Percentiles rank a stretch among this genome's conserved stretches.
Evolutionary conservation across 2,113 vertebrate genomes (phyloP).

Genomic region (Saguinus midas): DNA sequence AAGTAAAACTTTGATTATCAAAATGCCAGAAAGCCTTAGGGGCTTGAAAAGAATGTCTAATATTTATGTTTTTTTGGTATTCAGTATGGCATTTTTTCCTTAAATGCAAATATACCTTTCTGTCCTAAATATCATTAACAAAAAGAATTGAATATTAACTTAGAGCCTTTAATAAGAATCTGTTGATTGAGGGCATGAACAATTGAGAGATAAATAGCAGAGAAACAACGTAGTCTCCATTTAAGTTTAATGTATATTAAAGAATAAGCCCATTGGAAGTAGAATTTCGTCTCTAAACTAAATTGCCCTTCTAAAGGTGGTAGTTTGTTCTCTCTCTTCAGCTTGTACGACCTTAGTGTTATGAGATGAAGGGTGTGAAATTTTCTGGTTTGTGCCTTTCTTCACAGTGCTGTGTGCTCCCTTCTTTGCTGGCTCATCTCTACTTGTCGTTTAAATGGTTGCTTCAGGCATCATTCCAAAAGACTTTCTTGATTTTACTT

Average conservation of each 20-base stretch:
- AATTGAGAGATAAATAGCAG: not conserved
- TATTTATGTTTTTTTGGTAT: constrained; percentile 37
- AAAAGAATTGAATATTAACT: not conserved
- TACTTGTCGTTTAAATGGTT: not conserved
- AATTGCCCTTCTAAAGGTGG: not conserved
- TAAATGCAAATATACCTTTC: constrained; percentile 16
- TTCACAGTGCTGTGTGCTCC: not conserved
- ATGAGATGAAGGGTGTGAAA: not conserved
- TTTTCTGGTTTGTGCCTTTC: not conserved
- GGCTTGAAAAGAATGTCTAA: not conserved
- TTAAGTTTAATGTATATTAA: not conserved
- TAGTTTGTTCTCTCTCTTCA: not conserved
- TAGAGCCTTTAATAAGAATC: not conserved
- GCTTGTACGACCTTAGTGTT: not conserved
- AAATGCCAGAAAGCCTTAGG: not conserved
- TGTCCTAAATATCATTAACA: constrained; percentile 10
- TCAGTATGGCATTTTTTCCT: not conserved
- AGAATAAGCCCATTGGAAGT: not conserved
- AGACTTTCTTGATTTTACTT: not conserved
- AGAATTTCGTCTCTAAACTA: not conserved
- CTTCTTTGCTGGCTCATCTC: not conserved
- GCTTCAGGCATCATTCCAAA: not conserved
- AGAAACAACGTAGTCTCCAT: not conserved
- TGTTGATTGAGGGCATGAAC: not conserved
- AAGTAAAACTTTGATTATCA: not conserved